Base-by-base conservation (phyloP, 2,797 vertebrate genomes). In the Pteronotus mesoamericanus region DNA sequence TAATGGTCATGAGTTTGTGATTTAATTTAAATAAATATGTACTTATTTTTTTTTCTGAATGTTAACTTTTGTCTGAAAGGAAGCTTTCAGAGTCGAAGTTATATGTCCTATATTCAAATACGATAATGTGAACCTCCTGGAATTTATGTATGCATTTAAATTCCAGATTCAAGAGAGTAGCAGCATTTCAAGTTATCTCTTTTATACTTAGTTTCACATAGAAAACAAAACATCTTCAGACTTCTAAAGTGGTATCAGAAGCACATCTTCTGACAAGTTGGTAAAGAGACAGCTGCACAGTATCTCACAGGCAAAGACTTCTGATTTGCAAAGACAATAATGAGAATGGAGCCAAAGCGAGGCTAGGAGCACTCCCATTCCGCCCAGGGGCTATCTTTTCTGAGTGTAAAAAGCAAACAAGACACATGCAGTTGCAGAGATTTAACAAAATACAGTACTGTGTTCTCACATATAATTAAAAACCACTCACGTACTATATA, bases 191-290 rank as follows among this genome's bases (percentile, higher is more conserved):
- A 85, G 86, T 61, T 44, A 42, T 91, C 64, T 71, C 48, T 48
- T 94, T 92, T 34, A 29, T 74, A 37, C 57, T 83, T 61, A 86
- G 19, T 51, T 94, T 94, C 72, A 95, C 53, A 84, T 55, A 53
- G 51, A 92, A 96, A 97, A 86, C 48, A 92, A 95, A 96, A 72
- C 72, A 87, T 37, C 29, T 68, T 59, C 37, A 71, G 44, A 72
- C 22, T 86, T 92, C 51, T 34, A 55, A 86, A 46, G 68, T 55
- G 22, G 8, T 21, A 57, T 83, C 82, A 64, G 61, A 89, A 89
- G 42, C 79, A 87, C 55, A 78, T 71, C 72, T 86, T 77, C 57
- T 64, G 29, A 57, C 19, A 94, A 72, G 64, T 74, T 92, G 78
- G 9, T n/a, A 78, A 16, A 85, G 2, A 84, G 57, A 59, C 46